These are phyloP conservation scores for Holotrichia oblita DNA, from an alignment of 1,140 invertebrate genomes.

Conservation along the genomic window DNA sequence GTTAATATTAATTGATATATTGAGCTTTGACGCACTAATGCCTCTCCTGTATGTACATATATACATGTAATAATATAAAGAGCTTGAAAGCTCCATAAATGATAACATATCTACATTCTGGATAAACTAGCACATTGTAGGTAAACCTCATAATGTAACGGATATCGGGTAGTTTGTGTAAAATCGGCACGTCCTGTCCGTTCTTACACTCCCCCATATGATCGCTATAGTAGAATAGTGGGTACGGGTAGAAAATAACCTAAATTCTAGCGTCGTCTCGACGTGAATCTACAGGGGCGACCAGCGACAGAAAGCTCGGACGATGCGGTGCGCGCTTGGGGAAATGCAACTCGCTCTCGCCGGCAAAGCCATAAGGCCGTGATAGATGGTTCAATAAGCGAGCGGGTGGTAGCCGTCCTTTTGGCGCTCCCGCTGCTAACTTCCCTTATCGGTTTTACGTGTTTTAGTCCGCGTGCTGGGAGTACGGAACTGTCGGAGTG, in stretches of 20 bases:
- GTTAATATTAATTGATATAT: too few species aligned
- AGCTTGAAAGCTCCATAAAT: too few species aligned
- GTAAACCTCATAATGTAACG: too few species aligned
- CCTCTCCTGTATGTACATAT: too few species aligned
- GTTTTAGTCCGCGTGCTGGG: constrained; percentile 6
- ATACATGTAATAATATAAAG: too few species aligned
- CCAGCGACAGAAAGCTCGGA: background rate
- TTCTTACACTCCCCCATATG: too few species aligned
- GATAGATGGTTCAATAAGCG: constrained; percentile 35
- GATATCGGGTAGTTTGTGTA: too few species aligned
- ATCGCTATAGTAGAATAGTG: too few species aligned
- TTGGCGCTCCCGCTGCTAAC: background rate
- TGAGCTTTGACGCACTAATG: too few species aligned
- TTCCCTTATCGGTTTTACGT: constrained; percentile 16
- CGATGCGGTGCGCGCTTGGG: background rate
- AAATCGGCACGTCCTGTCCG: too few species aligned
- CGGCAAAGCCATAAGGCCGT: constrained; percentile 31
- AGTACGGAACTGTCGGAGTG: background rate
- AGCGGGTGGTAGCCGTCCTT: constrained; percentile 4
- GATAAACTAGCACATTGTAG: too few species aligned
- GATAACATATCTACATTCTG: too few species aligned
- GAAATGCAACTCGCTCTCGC: constrained; percentile 17
- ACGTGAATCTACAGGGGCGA: background rate
- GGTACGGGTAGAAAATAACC: background rate
- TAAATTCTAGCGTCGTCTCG: constrained; percentile 4